These are phyloP conservation scores for Euclidia mi DNA, from an alignment of 2,888 invertebrate species.

Conservation along the genomic window DNA sequence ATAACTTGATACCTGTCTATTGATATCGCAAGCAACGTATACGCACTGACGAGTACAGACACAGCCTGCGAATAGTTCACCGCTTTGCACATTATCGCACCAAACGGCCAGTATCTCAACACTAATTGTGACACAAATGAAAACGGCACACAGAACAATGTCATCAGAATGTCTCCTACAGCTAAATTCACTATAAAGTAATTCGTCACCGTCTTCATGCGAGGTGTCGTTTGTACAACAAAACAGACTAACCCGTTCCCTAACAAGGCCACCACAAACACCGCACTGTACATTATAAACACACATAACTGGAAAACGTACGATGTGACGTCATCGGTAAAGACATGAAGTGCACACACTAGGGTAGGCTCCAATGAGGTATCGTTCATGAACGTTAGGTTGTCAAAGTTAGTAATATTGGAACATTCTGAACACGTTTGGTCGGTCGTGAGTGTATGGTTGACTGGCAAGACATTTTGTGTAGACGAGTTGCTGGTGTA, in stretches of 20 bases:
- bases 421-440: constrained; percentile 2
- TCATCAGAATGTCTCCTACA: constrained; percentile 97
- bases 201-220: constrained; percentile 98
- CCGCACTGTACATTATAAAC: constrained; percentile 92
- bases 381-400: constrained; percentile 2
- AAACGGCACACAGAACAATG: constrained; percentile 97
- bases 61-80: constrained; percentile 96
- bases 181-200: constrained; percentile 97
- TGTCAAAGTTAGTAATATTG: constrained; percentile 1
- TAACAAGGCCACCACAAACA: constrained; percentile 92
- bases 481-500: background rate
- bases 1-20: constrained; percentile 97
- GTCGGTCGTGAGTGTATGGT: background rate
- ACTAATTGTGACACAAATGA: constrained; percentile 95
- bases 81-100: constrained; percentile 94
- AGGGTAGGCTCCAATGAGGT: constrained; percentile 3
- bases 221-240: constrained; percentile 95
- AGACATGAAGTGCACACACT: constrained; percentile 18
- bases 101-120: constrained; percentile 97
- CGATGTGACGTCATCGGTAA: constrained; percentile 72
- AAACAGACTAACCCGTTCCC: constrained; percentile 96
- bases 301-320: constrained; percentile 91
- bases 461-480: background rate
- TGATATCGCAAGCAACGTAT: constrained; percentile 97
- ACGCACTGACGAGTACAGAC: constrained; percentile 95